A percentile compares a stretch with the other conserved stretches of the same genome.
Evolutionary conservation across 2,113 vertebrate species (phyloP).

Genomic region (Zapornia atra): DNA sequence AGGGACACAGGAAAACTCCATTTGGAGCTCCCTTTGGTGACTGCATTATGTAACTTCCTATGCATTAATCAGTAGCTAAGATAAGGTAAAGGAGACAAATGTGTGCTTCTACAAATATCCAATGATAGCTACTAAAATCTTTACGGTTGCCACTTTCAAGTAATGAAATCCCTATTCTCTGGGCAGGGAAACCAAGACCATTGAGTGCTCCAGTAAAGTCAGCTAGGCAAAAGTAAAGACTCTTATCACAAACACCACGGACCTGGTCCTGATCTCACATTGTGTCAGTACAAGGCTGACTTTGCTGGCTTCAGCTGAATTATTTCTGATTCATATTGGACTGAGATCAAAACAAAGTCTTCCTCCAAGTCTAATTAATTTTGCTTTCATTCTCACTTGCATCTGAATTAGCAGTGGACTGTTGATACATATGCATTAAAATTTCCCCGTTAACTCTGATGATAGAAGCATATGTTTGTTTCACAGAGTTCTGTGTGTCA

Average conservation of each 20-base stretch:
- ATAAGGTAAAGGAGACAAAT: neutral
- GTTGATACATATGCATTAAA: slow-evolving; percentile 30
- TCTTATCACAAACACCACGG: fast-evolving
- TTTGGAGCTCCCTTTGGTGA: neutral
- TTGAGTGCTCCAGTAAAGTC: neutral
- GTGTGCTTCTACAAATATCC: neutral
- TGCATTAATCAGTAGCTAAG: neutral
- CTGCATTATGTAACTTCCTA: neutral
- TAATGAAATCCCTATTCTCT: neutral
- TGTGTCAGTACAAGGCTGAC: neutral
- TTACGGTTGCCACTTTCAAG: neutral
- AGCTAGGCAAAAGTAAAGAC: neutral
- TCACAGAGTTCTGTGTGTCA: neutral
- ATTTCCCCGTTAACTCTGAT: slow-evolving; percentile 25
- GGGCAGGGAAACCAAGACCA: neutral
- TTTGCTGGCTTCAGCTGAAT: neutral
- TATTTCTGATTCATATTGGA: slow-evolving; percentile 18
- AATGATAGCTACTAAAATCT: neutral
- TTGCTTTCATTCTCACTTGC: slow-evolving; percentile 27
- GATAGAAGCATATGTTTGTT: slow-evolving; percentile 51
- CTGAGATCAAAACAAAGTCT: slow-evolving; percentile 15
- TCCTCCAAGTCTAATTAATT: slow-evolving; percentile 50
- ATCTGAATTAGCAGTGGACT: slow-evolving; percentile 32
- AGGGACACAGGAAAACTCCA: neutral
- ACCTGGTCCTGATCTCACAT: neutral